Percentiles rank a stretch among this genome's conserved stretches.
phyloP scores from a whole-genome alignment of 2,797 vertebrate species.

The Calcarius lapponicus region DNA sequence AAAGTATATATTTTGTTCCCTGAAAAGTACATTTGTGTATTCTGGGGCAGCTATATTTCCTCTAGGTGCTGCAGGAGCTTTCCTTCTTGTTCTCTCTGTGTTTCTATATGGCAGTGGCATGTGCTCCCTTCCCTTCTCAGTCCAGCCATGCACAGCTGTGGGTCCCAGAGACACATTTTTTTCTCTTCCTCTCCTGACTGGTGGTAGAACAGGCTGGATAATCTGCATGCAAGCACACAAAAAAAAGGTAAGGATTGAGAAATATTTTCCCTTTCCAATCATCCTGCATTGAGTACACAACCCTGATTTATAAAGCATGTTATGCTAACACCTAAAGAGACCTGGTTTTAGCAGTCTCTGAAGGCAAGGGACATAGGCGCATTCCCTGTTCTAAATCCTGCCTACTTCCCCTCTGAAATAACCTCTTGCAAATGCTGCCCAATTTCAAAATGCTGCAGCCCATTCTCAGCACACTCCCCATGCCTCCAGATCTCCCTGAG shows the following conservation, averaged over 20 bases:
- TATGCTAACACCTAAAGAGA: neutral
- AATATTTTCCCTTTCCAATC: neutral
- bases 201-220: neutral
- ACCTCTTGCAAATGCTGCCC: neutral
- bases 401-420: neutral
- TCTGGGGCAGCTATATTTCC: neutral
- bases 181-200: neutral
- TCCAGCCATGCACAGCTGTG: neutral
- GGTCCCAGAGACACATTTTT: neutral
- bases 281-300: neutral
- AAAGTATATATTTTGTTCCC: neutral
- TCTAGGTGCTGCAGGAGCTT: neutral
- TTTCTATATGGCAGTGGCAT: rapidly evolving
- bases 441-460: neutral
- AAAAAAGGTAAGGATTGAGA: neutral
- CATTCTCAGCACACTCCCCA: neutral
- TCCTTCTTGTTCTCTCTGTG: neutral
- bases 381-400: neutral
- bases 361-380: neutral
- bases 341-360: neutral
- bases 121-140: neutral
- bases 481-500: neutral
- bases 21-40: neutral
- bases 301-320: neutral
- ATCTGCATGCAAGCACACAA: neutral